These are phyloP conservation scores for Motacilla alba DNA, from an alignment of 2,113 vertebrate genomes.

Conservation along the genomic window DNA sequence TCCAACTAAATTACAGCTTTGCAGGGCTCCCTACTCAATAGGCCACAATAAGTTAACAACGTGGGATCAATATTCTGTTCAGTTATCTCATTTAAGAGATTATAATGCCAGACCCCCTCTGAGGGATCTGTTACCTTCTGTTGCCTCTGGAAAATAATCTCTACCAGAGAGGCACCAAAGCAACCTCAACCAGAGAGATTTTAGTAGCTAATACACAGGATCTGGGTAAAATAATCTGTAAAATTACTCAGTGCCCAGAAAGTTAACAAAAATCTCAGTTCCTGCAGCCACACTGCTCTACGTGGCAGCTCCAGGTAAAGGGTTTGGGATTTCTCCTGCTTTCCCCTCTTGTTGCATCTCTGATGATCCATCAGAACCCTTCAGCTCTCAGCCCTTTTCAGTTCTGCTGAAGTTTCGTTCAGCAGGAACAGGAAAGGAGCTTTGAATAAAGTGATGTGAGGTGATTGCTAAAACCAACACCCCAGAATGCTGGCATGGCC, in stretches of 20 bases:
- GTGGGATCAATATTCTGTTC: conserved; percentile 19
- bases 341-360: neutral
- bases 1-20: neutral
- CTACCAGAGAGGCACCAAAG: neutral
- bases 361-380: neutral
- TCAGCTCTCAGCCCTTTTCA: neutral
- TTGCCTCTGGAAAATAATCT: neutral
- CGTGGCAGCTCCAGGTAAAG: fast-evolving
- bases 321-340: neutral
- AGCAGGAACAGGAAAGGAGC: neutral
- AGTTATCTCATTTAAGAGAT: neutral
- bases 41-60: neutral
- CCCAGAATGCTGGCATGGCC: fast-evolving
- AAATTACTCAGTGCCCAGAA: neutral
- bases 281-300: neutral
- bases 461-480: neutral
- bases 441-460: neutral
- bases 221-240: neutral
- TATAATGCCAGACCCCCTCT: neutral
- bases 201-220: neutral
- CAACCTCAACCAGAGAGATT: neutral
- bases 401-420: neutral
- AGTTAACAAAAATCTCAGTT: neutral
- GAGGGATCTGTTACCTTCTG: neutral
- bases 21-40: neutral